Evolutionary conservation across 2,113 vertebrate genomes (phyloP), one percentile per base, ranked within the genome.

Genomic region (Rostratula benghalensis): DNA sequence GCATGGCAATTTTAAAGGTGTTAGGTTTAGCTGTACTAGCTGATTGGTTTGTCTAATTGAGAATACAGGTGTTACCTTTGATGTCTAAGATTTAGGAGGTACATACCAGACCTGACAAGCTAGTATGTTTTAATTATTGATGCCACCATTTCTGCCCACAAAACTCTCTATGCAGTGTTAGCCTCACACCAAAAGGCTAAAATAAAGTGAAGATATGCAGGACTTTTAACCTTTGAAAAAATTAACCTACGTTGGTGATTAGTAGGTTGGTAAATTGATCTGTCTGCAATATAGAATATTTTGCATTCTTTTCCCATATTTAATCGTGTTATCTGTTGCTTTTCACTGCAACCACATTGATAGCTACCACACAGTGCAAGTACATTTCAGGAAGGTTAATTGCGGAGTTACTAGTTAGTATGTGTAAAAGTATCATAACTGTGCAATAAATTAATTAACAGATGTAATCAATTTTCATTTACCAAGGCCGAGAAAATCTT

Each of bases 11-110:
- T 97, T 93, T 96, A 97, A 94, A 97, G 85, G 93, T 97, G 93
- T 97, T 97, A 91, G 87, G 76, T 98, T 97, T 97, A 97, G 93
- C 97, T 97, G 96, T 92, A 68, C 78, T 97, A 97, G 85, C 93
- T 97, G 94, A 91, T 97, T 97, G 95, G 89, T 85, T 97, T 98
- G 87, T 96, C 91, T 95, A 96, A 97, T 95, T 71, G 96, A 95
- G 87, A 98, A 95, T 91, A 97, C 96, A 98, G 68, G 90, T 97
- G 75, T 91, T 96, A 69, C 91, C 94, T 97, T 91, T 95, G 94
- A 91, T 92, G 69, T 89, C 83, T 95, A 86, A 95, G 84, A 94
- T 97, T 96, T 96, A 74, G n/a, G 53, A 93, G 77, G 96, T 75
- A 88, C 89, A 90, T 97, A 87, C 51, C 83, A 96, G 90, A 97